Evolutionary conservation across 2,888 invertebrate genomes (phyloP).

Genomic region (Drosophila macrothrix): DNA sequence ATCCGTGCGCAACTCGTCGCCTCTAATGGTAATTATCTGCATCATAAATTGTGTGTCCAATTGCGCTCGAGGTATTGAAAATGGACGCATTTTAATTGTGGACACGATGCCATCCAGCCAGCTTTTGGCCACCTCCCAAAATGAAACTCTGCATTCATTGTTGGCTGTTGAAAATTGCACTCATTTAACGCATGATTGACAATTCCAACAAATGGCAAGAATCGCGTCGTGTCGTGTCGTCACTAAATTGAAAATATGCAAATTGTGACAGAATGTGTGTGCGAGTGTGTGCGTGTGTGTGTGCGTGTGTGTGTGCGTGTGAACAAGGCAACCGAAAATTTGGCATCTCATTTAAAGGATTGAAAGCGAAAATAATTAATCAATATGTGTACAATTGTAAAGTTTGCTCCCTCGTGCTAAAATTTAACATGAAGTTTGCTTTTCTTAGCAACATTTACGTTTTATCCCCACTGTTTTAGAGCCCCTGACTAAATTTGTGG

Average conservation of each 20-base stretch:
- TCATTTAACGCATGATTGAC: slow-evolving; percentile 81
- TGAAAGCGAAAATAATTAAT: background rate
- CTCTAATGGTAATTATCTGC: slow-evolving; percentile 78
- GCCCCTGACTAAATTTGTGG: background rate
- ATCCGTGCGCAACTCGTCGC: slow-evolving; percentile 34
- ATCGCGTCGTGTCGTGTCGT: slow-evolving; percentile 35
- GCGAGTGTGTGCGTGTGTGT: background rate
- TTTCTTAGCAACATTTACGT: background rate
- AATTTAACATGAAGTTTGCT: background rate
- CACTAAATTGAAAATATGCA: slow-evolving; percentile 72
- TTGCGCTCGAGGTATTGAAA: slow-evolving; percentile 60
- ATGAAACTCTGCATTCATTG: slow-evolving; percentile 27
- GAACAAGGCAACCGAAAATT: slow-evolving; percentile 14
- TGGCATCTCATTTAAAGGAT: slow-evolving; percentile 9
- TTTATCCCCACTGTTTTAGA: background rate
- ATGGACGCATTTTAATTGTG: slow-evolving; percentile 61
- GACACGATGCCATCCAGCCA: slow-evolving; percentile 10
- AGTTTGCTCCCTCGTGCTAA: accelerated
- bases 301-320: slow-evolving; percentile 6
- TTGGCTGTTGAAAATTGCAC: slow-evolving; percentile 69
- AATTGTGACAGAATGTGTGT: slow-evolving; percentile 41
- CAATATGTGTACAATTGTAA: slow-evolving; percentile 39
- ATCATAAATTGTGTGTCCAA: slow-evolving; percentile 73
- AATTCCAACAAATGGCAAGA: slow-evolving; percentile 41
- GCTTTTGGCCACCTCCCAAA: slow-evolving; percentile 8